Evolutionary conservation across 2,113 vertebrate genomes (phyloP), one percentile per base, ranked within the genome.

Genomic region (Tympanuchus pallidicinctus): DNA sequence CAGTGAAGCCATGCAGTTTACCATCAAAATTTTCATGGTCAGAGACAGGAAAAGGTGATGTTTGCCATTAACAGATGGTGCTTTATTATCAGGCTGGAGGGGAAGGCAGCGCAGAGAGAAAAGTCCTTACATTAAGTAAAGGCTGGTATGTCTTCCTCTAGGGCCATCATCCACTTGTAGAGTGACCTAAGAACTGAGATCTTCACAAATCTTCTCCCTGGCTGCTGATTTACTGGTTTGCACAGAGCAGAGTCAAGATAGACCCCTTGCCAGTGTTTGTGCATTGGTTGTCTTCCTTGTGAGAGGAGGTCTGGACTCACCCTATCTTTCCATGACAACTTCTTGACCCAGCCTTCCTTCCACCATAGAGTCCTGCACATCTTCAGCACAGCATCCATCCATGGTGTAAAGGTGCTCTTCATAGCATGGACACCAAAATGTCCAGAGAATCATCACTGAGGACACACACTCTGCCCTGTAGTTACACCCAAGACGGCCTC

Each of bases 261-360:
- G 18, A 2, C 14, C 43, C 36, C 27, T 74, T 43, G 14, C 27
- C 32, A 8, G 52, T n/a, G 20, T 12, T 56, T 28, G 19, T 43
- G 63, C 50, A 19, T 8, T 57, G 17, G 6, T 43, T 50, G 11
- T 32, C 65, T 25, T 19, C 19, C 42, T 17, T 28, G 25, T 27
- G 66, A 82, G 66, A 32, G 56, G 52, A 70, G n/a, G 34, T 6
- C 3, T 38, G 54, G 12, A 11, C 24, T 60, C 52, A 17, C 14
- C 6, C 3, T 18, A 19, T 28, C 66, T 75, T 69, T 79, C 66
- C 43, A 24, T 1, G 16, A 57, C 13, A 0, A 0, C 9, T 67
- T 6, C 47, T 75, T 72, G 8, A 11, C 14, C 22, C 28, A 59
- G 19, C 28, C 71, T 89, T 67, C 18, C 30, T 70, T 56, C 38